Evolutionary conservation across 2,888 invertebrate genomes (phyloP), one percentile per base, ranked within the genome.

Genomic region (Sinhomidia bicolor): DNA sequence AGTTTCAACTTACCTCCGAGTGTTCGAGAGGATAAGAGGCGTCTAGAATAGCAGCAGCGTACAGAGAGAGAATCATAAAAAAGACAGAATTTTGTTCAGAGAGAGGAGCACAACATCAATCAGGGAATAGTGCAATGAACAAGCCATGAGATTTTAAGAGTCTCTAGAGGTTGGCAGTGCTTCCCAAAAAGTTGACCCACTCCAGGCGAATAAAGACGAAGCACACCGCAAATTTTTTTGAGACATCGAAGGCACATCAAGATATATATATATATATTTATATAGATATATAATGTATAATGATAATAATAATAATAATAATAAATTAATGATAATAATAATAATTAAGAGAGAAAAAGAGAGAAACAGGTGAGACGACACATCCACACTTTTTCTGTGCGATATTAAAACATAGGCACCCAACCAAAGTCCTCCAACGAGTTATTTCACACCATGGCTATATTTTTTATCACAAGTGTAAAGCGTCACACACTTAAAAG

Each of bases 61-160:
- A 92, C 91, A 92, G 91, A 92, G 91, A 92, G 91, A 92, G 91
- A 92, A 91, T 91, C 91, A 91, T 91, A 92, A 91, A 92, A 92
- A 92, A 92, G 91, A 92, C 90, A 92, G 91, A 92, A 90, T 86
- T 86, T 71, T 89, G 88, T 90, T 91, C 90, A 91, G 92, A 81
- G 92, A 81, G 92, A 92, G 92, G 92, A 91, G 90, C 91, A 91
- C 91, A 91, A 92, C 91, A 91, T 92, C 91, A 92, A 92, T 91
- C 86, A 91, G 90, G 89, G 91, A 89, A 84, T 82, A 91, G 91
- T 90, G 91, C 90, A 90, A 90, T 90, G 91, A 89, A 91, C 90
- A 91, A 91, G 90, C 90, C 89, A 90, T 89, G 85, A 90, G 90
- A 90, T 88, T 78, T 68, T 87, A 89, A 89, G 89, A 90, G 89